A percentile compares a stretch with the other conserved stretches of the same genome.
Conservation (phyloP, 2,113 vertebrate genomes). For the Sander lucioperca region DNA sequence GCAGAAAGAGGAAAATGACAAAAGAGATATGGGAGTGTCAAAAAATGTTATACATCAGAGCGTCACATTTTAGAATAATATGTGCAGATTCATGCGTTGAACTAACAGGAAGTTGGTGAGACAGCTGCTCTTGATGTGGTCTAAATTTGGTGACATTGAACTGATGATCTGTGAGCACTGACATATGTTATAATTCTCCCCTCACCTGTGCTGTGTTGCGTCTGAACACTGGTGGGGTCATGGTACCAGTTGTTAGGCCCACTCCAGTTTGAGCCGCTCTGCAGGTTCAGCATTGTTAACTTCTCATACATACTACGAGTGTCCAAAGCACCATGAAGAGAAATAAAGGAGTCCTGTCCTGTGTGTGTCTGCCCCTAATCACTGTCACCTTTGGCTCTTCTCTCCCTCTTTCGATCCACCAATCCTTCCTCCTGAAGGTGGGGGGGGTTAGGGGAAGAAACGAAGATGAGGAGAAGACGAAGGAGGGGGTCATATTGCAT, state of each 20-base stretch:
- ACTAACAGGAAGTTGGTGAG: slow-evolving; percentile 1
- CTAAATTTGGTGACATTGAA: not conserved
- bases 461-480: slow-evolving; percentile 31
- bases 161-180: not conserved
- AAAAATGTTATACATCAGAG: not conserved
- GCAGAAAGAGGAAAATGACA: slow-evolving; percentile 41
- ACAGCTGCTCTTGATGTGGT: not conserved
- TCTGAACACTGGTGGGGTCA: slow-evolving; percentile 82
- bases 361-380: slow-evolving; percentile 52
- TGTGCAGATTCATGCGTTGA: not conserved
- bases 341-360: slow-evolving; percentile 54
- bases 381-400: slow-evolving; percentile 64
- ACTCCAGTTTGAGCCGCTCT: slow-evolving; percentile 87
- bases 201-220: slow-evolving; percentile 84
- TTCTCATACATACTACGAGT: slow-evolving; percentile 86
- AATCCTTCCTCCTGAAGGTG: slow-evolving; percentile 36
- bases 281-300: slow-evolving; percentile 90
- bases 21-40: slow-evolving; percentile 41
- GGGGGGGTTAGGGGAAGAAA: slow-evolving; percentile 13
- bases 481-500: slow-evolving; percentile 78
- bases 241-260: slow-evolving; percentile 89
- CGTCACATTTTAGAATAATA: not conserved
- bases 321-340: slow-evolving; percentile 73
- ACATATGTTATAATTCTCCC: not conserved
- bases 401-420: slow-evolving; percentile 46